Percentiles rank a stretch among this genome's conserved stretches.
These are phyloP conservation scores for Elaeidobius kamerunicus DNA, from an alignment of 2,888 invertebrate genomes.

Conservation along the genomic window DNA sequence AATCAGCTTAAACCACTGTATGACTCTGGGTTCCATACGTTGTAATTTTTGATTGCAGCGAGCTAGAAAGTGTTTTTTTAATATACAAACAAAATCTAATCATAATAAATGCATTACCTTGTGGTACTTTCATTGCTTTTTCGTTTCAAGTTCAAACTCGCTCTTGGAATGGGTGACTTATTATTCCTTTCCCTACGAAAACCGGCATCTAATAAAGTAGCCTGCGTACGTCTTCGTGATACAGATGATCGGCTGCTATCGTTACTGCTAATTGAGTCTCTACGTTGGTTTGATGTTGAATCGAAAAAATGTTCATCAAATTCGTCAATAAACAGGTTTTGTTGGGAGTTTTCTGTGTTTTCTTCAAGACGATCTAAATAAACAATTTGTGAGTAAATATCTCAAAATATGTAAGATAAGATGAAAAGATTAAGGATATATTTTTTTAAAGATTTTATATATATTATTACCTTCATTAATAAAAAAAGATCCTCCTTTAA, in stretches of 20 bases:
- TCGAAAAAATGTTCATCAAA: slow-evolving; percentile 6
- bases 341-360: too few relatives aligned
- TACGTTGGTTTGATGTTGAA: not conserved
- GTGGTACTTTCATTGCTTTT: slow-evolving; percentile 12
- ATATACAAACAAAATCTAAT: not conserved
- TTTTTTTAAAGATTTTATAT: not conserved
- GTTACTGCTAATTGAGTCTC: slow-evolving; percentile 16
- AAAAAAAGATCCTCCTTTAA: too few relatives aligned
- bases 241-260: slow-evolving; percentile 3
- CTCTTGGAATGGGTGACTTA: slow-evolving; percentile 5
- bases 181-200: slow-evolving; percentile 49
- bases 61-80: not conserved
- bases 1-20: slow-evolving; percentile 40
- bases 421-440: not conserved
- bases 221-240: slow-evolving; percentile 54
- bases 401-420: not conserved
- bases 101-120: not conserved
- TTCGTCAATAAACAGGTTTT: not conserved
- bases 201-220: slow-evolving; percentile 63
- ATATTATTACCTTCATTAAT: slow-evolving; percentile 1
- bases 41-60: slow-evolving; percentile 12
- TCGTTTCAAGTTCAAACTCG: slow-evolving; percentile 6
- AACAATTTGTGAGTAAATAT: not conserved
- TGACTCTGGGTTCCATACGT: slow-evolving; percentile 5
- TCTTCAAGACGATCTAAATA: not conserved